These are phyloP conservation scores for Lutraria lutraria DNA, from an alignment of 2,888 invertebrate species.

Conservation along the genomic window DNA sequence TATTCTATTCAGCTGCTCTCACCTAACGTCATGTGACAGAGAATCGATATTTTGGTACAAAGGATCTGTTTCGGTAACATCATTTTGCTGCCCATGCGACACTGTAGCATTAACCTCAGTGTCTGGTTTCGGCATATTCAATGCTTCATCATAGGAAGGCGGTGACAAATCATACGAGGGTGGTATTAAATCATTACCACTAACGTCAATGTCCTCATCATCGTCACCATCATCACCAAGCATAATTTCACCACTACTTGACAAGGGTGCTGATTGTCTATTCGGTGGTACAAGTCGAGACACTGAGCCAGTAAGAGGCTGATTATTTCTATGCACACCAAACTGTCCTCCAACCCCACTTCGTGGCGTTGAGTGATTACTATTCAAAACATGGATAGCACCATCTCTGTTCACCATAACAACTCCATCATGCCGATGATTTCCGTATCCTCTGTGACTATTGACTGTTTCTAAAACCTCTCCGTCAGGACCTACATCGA, in stretches of 20 bases:
- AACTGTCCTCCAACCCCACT: slow-evolving; percentile 11
- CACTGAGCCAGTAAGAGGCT: neutral
- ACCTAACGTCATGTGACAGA: slow-evolving; percentile 16
- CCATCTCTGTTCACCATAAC: slow-evolving; percentile 28
- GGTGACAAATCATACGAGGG: slow-evolving; percentile 71
- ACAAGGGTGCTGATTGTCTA: slow-evolving; percentile 27
- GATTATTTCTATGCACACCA: slow-evolving; percentile 25
- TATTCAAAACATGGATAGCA: neutral
- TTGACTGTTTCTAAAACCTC: slow-evolving; percentile 30
- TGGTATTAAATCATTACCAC: slow-evolving; percentile 69
- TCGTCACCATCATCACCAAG: slow-evolving; percentile 48
- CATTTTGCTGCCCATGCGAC: neutral
- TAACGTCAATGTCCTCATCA: slow-evolving; percentile 62
- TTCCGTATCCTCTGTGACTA: neutral
- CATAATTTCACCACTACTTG: slow-evolving; percentile 31
- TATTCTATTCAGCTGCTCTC: neutral
- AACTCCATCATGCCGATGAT: slow-evolving; percentile 22
- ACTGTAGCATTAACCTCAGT: slow-evolving; percentile 5
- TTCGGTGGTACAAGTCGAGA: slow-evolving; percentile 27
- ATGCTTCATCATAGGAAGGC: slow-evolving; percentile 76
- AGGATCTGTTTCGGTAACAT: slow-evolving; percentile 54
- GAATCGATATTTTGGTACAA: slow-evolving; percentile 62
- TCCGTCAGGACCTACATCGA: slow-evolving; percentile 53
- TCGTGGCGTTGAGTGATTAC: slow-evolving; percentile 26
- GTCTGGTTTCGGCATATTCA: slow-evolving; percentile 73